Base-by-base conservation (phyloP, 2,113 vertebrate species). In the Syngnathus scovelli region DNA sequence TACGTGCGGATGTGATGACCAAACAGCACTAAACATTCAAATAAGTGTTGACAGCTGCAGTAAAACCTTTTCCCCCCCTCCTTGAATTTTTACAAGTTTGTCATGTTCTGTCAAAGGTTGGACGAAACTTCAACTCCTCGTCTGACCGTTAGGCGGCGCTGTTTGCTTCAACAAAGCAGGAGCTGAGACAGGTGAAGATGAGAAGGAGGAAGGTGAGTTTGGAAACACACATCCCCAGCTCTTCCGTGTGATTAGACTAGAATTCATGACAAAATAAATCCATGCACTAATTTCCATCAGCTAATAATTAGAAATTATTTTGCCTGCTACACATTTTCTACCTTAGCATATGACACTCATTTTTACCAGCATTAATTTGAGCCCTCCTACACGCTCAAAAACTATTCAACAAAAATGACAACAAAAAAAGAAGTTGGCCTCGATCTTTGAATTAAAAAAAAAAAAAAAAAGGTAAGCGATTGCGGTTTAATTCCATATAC, bases 191-290 rank as follows among this genome's bases (percentile, higher is more conserved):
- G 72, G 41, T 61, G 48, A 62, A 21, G 49, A 62, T 51, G 41
- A 44, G 56, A 27, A 38, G 36, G 38, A 51, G 52, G 49, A 49
- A 18, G 69, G 54, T 51, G 43, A 23, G 54, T 27, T n/a, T 19
- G 51, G 38, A 54, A 44, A 67, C 1, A 51, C 72, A 73, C 70
- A 72, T 68, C 75, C 61, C 72, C 68, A 3, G 2, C 27, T 33
- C 27, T 3, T 33, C 70, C 51, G 27, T 58, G 49, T 77, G 85
- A 86, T 87, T 84, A 88, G 70, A 80, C 85, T 87, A 84, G 85
- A 89, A 88, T 90, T 85, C 75, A 19, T 48, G 6, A 19, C 18
- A 19, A 54, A 33, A 71, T 41, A 66, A 38, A 61, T 61, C 3
- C 58, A n/a, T 19, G 37, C 36, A 54, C 16, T 15, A 1, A 44